Evolutionary conservation across 2,797 vertebrate genomes (phyloP).

Genomic region (Spea hammondii): DNA sequence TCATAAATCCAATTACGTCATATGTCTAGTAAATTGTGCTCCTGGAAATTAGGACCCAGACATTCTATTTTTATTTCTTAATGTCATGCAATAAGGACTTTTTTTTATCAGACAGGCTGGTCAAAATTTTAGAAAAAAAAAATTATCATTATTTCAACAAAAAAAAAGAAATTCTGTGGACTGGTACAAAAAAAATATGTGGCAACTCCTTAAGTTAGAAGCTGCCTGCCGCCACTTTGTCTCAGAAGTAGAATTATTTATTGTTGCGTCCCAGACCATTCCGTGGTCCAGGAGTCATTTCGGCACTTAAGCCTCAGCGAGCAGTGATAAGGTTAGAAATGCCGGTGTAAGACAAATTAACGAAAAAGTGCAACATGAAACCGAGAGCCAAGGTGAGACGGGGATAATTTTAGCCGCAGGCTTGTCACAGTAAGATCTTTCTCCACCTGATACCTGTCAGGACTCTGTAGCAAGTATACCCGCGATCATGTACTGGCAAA

Average conservation of each 20-base stretch:
- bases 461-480: not conserved
- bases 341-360: slow-evolving; percentile 63
- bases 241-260: slow-evolving; percentile 66
- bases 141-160: too few relatives aligned
- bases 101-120: too few relatives aligned
- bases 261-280: slow-evolving; percentile 61
- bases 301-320: slow-evolving; percentile 55
- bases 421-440: slow-evolving; percentile 54
- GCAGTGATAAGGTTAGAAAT: slow-evolving; percentile 60
- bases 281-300: slow-evolving; percentile 60
- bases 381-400: slow-evolving; percentile 62
- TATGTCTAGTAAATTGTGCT: too few relatives aligned
- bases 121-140: too few relatives aligned
- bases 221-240: slow-evolving; percentile 60
- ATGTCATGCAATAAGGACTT: too few relatives aligned
- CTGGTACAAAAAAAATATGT: too few relatives aligned
- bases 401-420: slow-evolving; percentile 71
- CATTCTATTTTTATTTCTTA: too few relatives aligned
- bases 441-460: slow-evolving; percentile 57
- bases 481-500: not conserved
- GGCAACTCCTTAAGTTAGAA: not conserved
- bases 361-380: slow-evolving; percentile 67
- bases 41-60: too few relatives aligned
- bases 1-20: too few relatives aligned
- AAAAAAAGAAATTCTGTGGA: too few relatives aligned